Conservation (phyloP, 2,113 vertebrate species). For the Forbesichthys agassizii region DNA sequence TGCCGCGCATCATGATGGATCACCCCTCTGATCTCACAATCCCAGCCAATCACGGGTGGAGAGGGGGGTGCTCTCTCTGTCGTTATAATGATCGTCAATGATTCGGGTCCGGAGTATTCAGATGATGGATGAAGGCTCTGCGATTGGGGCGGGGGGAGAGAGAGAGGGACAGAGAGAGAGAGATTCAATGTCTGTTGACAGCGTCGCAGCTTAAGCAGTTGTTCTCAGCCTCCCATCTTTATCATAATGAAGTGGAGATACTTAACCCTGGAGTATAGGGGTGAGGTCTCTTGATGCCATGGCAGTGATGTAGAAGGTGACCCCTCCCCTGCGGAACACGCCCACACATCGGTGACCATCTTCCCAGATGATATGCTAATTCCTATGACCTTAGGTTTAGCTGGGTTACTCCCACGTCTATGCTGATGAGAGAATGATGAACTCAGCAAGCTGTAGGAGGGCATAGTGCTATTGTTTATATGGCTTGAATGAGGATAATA, state of each 20-base stretch:
- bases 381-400: conserved; percentile 71
- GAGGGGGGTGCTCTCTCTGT: conserved; percentile 49
- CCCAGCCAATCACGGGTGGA: conserved; percentile 59
- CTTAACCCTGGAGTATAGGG: conserved; percentile 71
- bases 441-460: conserved; percentile 31
- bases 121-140: conserved; percentile 72
- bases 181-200: conserved; percentile 63
- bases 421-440: conserved; percentile 53
- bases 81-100: conserved; percentile 76
- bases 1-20: conserved; percentile 77
- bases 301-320: conserved; percentile 74
- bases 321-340: conserved; percentile 70
- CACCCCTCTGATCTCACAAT: conserved; percentile 74
- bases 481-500: background rate
- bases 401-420: conserved; percentile 65
- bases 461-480: background rate
- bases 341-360: conserved; percentile 69
- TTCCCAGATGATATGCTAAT: conserved; percentile 81
- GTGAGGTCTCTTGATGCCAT: conserved; percentile 58
- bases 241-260: conserved; percentile 81
- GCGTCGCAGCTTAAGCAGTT: conserved; percentile 56
- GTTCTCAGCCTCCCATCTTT: conserved; percentile 69
- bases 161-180: conserved; percentile 41
- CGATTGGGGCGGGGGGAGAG: background rate
- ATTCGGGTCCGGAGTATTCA: conserved; percentile 71